Evolutionary conservation across 2,113 vertebrate genomes (phyloP).

Genomic region (Corythornis madagascariensis): DNA sequence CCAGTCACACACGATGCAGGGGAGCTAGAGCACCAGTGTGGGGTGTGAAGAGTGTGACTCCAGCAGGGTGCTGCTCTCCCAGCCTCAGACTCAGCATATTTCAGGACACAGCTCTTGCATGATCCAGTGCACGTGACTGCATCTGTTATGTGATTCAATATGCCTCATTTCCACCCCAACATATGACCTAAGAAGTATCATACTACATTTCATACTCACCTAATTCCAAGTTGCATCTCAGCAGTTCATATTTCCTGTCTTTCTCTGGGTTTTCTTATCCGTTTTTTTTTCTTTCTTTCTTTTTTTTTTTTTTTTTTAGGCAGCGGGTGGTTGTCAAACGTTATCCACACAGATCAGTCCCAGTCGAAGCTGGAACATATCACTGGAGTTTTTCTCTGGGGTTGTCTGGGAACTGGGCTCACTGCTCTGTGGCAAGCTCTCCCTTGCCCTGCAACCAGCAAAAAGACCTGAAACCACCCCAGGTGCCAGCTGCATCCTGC

Average conservation of each 20-base stretch:
- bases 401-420: neutral
- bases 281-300: neutral
- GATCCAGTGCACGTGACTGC: neutral
- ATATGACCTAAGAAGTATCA: neutral
- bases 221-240: neutral
- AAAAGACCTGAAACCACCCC: neutral
- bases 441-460: neutral
- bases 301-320: neutral
- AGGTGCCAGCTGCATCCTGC: conserved; percentile 26
- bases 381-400: neutral
- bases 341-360: neutral
- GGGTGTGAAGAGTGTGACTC: neutral
- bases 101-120: neutral
- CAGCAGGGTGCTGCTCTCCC: neutral
- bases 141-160: neutral
- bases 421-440: neutral
- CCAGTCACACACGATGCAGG: neutral
- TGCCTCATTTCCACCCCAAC: neutral
- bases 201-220: neutral
- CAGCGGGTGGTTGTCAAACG: neutral
- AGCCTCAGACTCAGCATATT: rapidly evolving
- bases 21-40: rapidly evolving
- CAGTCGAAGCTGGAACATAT: neutral
- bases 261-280: neutral
- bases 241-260: neutral